Base-by-base conservation (phyloP, 1,140 invertebrate species). In the Bicyclus anynana region DNA sequence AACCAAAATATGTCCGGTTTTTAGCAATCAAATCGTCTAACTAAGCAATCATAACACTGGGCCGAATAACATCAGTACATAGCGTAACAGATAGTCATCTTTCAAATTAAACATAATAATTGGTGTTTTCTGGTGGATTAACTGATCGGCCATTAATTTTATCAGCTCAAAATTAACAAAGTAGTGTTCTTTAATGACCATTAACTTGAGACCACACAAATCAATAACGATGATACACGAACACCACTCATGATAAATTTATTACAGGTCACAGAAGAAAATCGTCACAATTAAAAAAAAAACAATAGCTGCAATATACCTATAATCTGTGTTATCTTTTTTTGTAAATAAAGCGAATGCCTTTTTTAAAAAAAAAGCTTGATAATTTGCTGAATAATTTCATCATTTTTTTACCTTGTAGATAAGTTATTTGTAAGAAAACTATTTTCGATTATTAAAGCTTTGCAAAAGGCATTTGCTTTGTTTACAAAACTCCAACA, bases 151-250 rank as follows among this genome's bases (percentile, higher is more conserved):
- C 78, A 83, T 74, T 77, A 80, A 78, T 74, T 33, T 33, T 65
- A 80, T 77, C 74, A 79, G 73, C 73, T 80, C 78, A 56, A 81
- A 82, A 81, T 84, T 84, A 85, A 87, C 80, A 62, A 58, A 62
- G 81, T 84, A 85, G 80, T 62, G 46, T 72, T 77, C 69, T 72
- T 80, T 83, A 80, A 83, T 69, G 77, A 80, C 53, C 68, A 83
- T 84, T 87, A 87, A 87, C 82, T 68, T 61, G 84, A 87, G 82
- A 87, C 84, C 84, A 87, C 84, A 87, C 73, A 66, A 75, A 76
- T 70, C 59, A 63, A 73, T 49, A 49, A 59, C 55, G 38, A 61
- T 59, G 50, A 49, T 37, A 57, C 55, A 59, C 63, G 70, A 67
- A 78, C 74, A 83, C 74, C 67, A 46, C 27, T 75, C 74, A 67